Base-by-base conservation (phyloP, 2,113 vertebrate genomes). In the Natator depressus region DNA sequence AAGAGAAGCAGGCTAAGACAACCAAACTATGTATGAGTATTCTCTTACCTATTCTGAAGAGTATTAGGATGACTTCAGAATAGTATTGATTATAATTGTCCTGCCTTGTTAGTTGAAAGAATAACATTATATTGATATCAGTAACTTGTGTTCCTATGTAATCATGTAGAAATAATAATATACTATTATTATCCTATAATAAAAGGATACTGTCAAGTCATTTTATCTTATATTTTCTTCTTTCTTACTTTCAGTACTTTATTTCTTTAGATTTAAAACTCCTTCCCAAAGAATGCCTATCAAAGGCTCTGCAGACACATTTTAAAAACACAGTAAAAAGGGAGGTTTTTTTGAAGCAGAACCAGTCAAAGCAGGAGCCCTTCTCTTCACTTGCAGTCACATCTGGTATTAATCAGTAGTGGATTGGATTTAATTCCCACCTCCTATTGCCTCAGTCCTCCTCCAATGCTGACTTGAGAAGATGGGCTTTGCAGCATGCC, bases 341-440 rank as follows among this genome's bases (percentile, higher is more conserved):
- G 14, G 49, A 93, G 53, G n/a, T n/a, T n/a, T n/a, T 69, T 96
- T 91, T 17, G 78, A 87, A 95, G 2, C 51, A 94, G 93, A 86
- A 25, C 42, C 83, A 69, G 88, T 91, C 72, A 80, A 93, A 10
- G 76, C 78, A 85, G 42, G 6, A 85, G 82, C 42, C 84, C 92
- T 90, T 94, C 90, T 62, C 80, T 94, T 93, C 50, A 42, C 31
- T 80, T 90, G 42, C 76, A 91, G 82, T 10, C 86, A 80, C 78
- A 90, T 88, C 89, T 93, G 88, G 69, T 81, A 50, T 50, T 90
- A 62, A 87, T 91, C 94, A 95, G 19, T 59, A 82, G 49, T 62
- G 88, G 88, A 91, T 4, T 0, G 3, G 82, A 54, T 91, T 85
- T 6, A 93, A 93, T 65, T 93, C 90, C 55, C 25, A 69, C 9